Conservation (phyloP, 1,140 invertebrate species). For the Cydia strobilella region DNA sequence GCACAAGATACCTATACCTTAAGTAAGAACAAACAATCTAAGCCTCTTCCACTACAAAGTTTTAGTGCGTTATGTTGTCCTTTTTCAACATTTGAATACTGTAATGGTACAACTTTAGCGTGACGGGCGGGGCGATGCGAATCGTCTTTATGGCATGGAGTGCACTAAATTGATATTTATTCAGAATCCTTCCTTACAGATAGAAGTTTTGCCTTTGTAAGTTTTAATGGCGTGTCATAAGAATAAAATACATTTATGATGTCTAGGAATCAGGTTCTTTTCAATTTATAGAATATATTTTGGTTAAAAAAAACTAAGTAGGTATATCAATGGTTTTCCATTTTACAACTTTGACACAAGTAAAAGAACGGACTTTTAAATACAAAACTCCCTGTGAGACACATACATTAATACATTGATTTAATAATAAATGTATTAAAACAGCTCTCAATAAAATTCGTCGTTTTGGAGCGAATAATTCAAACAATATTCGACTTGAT, state of each 20-base stretch:
- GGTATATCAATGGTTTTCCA: too few species aligned
- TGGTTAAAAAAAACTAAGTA: neutral
- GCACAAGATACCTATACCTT: neutral
- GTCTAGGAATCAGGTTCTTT: neutral
- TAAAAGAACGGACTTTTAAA: too few species aligned
- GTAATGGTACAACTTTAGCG: constrained; percentile 48
- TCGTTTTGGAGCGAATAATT: too few species aligned
- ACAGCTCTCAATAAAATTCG: too few species aligned
- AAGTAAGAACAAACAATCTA: constrained; percentile 15
- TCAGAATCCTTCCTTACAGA: constrained; percentile 34
- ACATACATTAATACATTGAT: too few species aligned
- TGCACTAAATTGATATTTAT: constrained; percentile 56
- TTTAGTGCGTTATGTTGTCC: constrained; percentile 31
- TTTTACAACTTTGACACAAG: too few species aligned
- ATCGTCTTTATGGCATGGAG: constrained; percentile 58
- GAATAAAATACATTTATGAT: constrained; percentile 6
- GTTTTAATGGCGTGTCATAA: constrained; percentile 17
- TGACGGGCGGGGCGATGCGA: constrained; percentile 41
- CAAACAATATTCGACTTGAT: too few species aligned
- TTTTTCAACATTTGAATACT: constrained; percentile 43
- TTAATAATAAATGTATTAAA: too few species aligned
- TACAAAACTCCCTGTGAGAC: too few species aligned
- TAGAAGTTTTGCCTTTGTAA: constrained; percentile 30
- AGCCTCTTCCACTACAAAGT: neutral
- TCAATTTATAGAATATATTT: neutral